A percentile compares a stretch with the other conserved stretches of the same genome.
Evolutionary conservation across 92 coral and sea anemone genomes (phyloP).

Genomic region (Nematostella vectensis): DNA sequence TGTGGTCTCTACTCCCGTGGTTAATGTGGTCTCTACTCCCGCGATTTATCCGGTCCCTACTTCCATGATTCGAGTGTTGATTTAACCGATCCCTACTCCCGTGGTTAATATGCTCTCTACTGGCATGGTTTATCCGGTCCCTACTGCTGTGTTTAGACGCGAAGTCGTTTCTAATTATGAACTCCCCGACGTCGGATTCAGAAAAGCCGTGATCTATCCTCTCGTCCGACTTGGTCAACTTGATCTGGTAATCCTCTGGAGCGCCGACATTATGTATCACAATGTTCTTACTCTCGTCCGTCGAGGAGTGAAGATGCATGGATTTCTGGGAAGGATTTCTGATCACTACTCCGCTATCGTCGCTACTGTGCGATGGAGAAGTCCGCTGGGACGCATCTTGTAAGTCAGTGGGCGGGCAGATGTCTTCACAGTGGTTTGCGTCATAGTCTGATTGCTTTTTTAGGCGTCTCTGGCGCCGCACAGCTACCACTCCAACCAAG

Average conservation of each 20-base stretch:
- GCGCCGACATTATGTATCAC: slow-evolving; percentile 80
- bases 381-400: slow-evolving; percentile 75
- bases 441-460: slow-evolving; percentile 52
- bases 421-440: slow-evolving; percentile 43
- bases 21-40: too few relatives aligned
- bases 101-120: too few relatives aligned
- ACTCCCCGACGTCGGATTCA: slow-evolving; percentile 88
- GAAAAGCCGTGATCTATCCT: slow-evolving; percentile 91
- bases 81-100: slow-evolving; percentile 27
- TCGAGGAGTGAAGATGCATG: slow-evolving; percentile 32
- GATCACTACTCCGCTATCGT: slow-evolving; percentile 93
- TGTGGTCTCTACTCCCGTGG: too few relatives aligned
- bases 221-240: slow-evolving; percentile 69
- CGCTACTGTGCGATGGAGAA: slow-evolving; percentile 90
- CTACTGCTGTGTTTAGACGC: slow-evolving; percentile 18
- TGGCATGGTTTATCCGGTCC: slow-evolving; percentile 16
- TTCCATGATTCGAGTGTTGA: slow-evolving; percentile 18
- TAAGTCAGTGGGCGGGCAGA: slow-evolving; percentile 50
- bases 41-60: slow-evolving; percentile 23
- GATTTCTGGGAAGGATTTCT: slow-evolving; percentile 80
- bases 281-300: slow-evolving; percentile 55
- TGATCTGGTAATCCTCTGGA: slow-evolving; percentile 82
- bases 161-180: slow-evolving; percentile 54
- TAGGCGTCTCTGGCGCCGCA: slow-evolving; percentile 58
- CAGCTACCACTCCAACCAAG: slow-evolving; percentile 72